Evolutionary conservation across 2,888 invertebrate genomes (phyloP), one percentile per base, ranked within the genome.

Genomic region (Monopis laevigella): DNA sequence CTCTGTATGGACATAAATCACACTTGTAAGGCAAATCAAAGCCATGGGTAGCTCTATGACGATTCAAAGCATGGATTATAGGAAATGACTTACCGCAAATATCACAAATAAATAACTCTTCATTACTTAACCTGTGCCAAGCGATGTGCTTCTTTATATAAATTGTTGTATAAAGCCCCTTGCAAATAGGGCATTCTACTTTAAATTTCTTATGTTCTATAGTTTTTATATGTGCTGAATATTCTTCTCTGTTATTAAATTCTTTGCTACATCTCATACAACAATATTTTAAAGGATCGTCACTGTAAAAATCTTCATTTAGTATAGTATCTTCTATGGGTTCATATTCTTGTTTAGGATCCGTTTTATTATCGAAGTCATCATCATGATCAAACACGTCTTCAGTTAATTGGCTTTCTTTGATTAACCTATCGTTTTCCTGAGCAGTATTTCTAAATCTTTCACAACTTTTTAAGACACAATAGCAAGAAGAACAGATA

Each of bases 61-160:
- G 55, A 2, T 56, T 52, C 24, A 78, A 74, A 2, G 61, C 62
- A 0, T 62, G 62, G 29, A 63, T 62, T 2, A 62, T 47, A 28
- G 52, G 45, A 46, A 73, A 75, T 28, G 63, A 59, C 45, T 74
- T 78, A 0, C 78, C 78, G 49, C 78, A 80, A 21, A 77, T 59
- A 51, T 80, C 78, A 55, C 78, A 80, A 43, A 78, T 58, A 28
- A 53, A 69, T 1, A 58, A 48, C 7, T 56, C 48, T 4, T 59
- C 58, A 6, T 8, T 2, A 4, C 18, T 19, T 2, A 47, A 39
- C 29, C 58, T 56, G 41, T 77, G 77, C 36, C 64, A 44, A 1
- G 55, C 46, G 49, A 72, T 49, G 48, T 80, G 78, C 29, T 53
- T 64, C 41, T 66, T 71, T 17, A 58, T 62, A 50, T 77, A 77